A percentile compares a stretch with the other conserved stretches of the same genome.
These are phyloP conservation scores for Carcinoscorpius rotundicauda DNA, from an alignment of 1,140 invertebrate genomes.

Conservation along the genomic window DNA sequence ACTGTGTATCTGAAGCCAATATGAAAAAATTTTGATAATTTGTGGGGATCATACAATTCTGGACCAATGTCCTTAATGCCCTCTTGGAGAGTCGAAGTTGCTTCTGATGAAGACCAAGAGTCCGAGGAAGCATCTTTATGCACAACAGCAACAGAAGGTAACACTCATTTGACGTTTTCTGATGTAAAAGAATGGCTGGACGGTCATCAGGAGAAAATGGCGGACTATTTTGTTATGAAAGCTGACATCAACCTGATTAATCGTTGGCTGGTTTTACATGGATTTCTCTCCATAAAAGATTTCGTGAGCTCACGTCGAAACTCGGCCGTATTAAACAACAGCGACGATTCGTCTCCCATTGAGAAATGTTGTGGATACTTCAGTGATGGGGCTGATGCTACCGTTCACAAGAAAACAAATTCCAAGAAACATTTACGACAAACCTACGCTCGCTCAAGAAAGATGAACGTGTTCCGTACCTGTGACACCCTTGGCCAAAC, in stretches of 20 bases:
- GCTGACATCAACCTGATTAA: conserved; percentile 38
- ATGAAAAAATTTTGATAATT: no score
- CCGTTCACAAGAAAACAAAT: conserved; percentile 29
- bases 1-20: no score
- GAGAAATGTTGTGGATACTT: conserved; percentile 21
- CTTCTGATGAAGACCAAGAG: no score
- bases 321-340: conserved; percentile 22
- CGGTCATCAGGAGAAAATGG: conserved; percentile 33
- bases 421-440: conserved; percentile 40
- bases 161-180: conserved; percentile 5
- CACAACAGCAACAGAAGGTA: no score
- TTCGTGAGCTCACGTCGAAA: conserved; percentile 23
- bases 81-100: no score
- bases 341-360: conserved; percentile 26
- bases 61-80: no score
- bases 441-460: conserved; percentile 40
- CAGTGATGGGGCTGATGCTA: conserved; percentile 8
- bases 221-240: conserved; percentile 39
- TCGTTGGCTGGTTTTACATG: conserved; percentile 39
- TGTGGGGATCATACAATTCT: no score
- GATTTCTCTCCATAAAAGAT: conserved; percentile 35
- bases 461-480: conserved; percentile 37
- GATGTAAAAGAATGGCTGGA: conserved; percentile 41
- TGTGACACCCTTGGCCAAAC: conserved; percentile 24
- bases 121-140: no score